phyloP scores from a whole-genome alignment of 2,888 invertebrate genomes.

The Alcis repandata region DNA sequence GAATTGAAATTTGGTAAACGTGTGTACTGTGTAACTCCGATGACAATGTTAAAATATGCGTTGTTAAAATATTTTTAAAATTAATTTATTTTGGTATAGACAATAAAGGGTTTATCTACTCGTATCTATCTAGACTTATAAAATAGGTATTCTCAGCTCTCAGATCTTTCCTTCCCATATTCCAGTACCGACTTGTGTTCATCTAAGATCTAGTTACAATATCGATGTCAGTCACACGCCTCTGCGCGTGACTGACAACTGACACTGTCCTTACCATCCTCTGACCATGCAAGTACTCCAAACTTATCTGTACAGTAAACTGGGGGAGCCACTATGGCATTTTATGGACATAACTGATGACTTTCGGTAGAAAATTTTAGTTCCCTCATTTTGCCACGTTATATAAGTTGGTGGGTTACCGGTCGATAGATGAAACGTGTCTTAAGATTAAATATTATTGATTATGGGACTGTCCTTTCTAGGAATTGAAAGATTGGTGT shows the following conservation, averaged over 20 bases:
- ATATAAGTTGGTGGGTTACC: not conserved
- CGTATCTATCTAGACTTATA: too few species aligned
- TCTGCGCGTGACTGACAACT: conserved; percentile 64
- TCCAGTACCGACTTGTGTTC: conserved; percentile 19
- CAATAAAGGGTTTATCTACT: too few species aligned
- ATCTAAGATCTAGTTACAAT: conserved; percentile 63
- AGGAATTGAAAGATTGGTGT: too few species aligned
- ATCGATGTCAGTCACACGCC: conserved; percentile 72
- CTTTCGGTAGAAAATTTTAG: not conserved
- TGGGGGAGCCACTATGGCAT: too few species aligned
- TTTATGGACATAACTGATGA: too few species aligned
- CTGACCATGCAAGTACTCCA: conserved; percentile 6
- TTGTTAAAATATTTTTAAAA: too few species aligned
- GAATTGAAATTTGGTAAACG: too few species aligned
- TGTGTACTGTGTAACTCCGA: too few species aligned
- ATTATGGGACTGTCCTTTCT: too few species aligned
- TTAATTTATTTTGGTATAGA: too few species aligned
- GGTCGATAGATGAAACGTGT: not conserved
- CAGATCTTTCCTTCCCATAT: conserved; percentile 36
- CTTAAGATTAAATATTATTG: not conserved
- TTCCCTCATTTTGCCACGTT: not conserved
- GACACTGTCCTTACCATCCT: conserved; percentile 52
- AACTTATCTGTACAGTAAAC: not conserved
- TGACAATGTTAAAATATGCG: too few species aligned
- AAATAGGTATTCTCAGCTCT: too few species aligned